Percentiles rank a stretch among this genome's conserved stretches.
These are phyloP conservation scores for Myotis myotis DNA, from an alignment of 2,797 vertebrate species.

Conservation along the genomic window DNA sequence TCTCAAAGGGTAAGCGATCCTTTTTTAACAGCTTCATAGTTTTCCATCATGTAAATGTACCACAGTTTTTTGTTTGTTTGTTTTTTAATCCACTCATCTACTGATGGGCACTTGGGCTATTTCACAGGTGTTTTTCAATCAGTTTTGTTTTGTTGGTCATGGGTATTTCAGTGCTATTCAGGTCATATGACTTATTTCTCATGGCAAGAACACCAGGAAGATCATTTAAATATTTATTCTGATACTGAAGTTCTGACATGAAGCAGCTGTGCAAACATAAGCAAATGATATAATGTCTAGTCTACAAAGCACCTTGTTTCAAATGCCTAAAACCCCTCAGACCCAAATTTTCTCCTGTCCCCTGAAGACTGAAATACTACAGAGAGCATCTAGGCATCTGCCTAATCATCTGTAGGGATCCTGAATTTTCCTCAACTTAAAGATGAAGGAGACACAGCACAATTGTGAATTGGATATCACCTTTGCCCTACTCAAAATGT, in stretches of 20 bases:
- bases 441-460: not conserved
- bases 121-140: not conserved
- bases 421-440: not conserved
- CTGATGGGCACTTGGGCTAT: not conserved
- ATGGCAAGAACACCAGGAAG: not conserved
- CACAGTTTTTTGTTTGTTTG: not conserved
- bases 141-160: conserved; percentile 13
- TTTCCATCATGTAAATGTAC: not conserved
- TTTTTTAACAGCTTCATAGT: not conserved
- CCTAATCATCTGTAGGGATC: not conserved
- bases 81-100: not conserved
- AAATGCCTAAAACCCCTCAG: not conserved
- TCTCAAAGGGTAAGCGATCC: not conserved
- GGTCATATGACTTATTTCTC: not conserved
- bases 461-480: not conserved
- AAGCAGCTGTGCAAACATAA: not conserved
- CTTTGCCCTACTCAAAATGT: not conserved
- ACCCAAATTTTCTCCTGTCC: not conserved
- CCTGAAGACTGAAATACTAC: not conserved
- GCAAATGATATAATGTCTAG: not conserved
- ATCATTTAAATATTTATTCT: conserved; percentile 51
- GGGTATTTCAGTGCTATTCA: not conserved
- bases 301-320: not conserved
- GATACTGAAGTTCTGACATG: conserved; percentile 7
- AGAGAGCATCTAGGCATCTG: not conserved